phyloP scores from a whole-genome alignment of 1,140 invertebrate species.

The Nebria ingens region DNA sequence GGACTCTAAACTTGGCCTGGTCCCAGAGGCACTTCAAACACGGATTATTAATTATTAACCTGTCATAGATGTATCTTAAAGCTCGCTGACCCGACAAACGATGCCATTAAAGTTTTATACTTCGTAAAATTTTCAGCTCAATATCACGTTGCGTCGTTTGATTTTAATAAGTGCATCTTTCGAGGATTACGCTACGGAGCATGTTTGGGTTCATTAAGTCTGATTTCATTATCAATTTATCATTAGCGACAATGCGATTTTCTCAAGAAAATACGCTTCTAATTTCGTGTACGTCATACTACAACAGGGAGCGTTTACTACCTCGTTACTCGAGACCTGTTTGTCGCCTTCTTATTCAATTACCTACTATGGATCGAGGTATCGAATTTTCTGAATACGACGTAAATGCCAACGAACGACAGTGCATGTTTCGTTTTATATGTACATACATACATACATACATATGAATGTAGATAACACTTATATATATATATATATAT shows the following conservation, averaged over 20 bases:
- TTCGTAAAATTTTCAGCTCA: slow-evolving; percentile 1
- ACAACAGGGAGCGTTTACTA: too few species aligned
- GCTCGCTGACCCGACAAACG: slow-evolving; percentile 1
- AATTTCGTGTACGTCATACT: too few species aligned
- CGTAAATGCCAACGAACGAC: too few species aligned
- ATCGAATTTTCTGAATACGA: too few species aligned
- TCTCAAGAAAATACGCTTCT: too few species aligned
- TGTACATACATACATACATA: too few species aligned
- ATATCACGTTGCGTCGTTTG: background rate
- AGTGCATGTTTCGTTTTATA: too few species aligned
- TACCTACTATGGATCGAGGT: too few species aligned
- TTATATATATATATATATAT: too few species aligned
- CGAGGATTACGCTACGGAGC: background rate
- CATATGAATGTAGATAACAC: too few species aligned
- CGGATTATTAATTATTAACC: slow-evolving; percentile 5
- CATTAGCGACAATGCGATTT: background rate
- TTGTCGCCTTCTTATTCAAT: too few species aligned
- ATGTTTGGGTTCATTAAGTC: background rate
- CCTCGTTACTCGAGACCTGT: too few species aligned
- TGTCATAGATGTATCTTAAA: slow-evolving; percentile 7
- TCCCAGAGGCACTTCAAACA: slow-evolving; percentile 1
- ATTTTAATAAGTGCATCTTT: slow-evolving; percentile 7
- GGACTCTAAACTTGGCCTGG: background rate
- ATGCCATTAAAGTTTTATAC: background rate
- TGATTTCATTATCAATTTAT: background rate